Percentiles rank a stretch among this genome's conserved stretches.
phyloP scores from a whole-genome alignment of 2,113 vertebrate species.

The Notarius quadriscutis region DNA sequence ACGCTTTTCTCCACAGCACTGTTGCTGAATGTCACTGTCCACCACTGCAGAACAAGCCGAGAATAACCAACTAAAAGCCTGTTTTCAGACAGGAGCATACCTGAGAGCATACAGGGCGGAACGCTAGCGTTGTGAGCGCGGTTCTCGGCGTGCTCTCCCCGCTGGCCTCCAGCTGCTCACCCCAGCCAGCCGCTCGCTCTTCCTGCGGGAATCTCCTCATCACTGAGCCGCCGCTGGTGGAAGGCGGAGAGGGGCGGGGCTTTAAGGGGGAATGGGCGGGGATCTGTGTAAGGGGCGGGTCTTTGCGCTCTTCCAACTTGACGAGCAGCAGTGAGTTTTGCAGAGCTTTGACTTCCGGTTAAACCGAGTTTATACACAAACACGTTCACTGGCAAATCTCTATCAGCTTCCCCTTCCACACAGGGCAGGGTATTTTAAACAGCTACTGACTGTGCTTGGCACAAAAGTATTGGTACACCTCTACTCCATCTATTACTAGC shows the following conservation, averaged over 20 bases:
- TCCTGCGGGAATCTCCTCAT: constrained; percentile 51
- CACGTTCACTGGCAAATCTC: not conserved
- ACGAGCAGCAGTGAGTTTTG: not conserved
- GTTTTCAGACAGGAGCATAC: constrained; percentile 21
- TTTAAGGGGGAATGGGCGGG: not conserved
- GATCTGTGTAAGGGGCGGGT: not conserved
- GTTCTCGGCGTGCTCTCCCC: not conserved
- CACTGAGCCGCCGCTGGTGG: constrained; percentile 15
- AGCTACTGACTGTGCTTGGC: not conserved
- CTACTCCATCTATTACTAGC: too few relatives aligned
- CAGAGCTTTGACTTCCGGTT: not conserved
- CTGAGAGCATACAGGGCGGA: not conserved
- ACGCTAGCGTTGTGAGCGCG: too few relatives aligned
- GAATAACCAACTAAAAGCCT: not conserved
- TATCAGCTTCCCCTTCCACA: not conserved
- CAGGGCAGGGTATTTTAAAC: not conserved
- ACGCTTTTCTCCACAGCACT: not conserved
- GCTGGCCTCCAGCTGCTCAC: constrained; percentile 6
- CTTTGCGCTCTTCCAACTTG: not conserved
- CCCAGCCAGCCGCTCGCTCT: constrained; percentile 25
- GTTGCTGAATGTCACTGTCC: constrained; percentile 32
- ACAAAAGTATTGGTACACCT: too few relatives aligned
- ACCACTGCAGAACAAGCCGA: constrained; percentile 17
- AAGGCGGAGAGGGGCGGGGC: constrained; percentile 33
- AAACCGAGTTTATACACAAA: not conserved